phyloP scores from a whole-genome alignment of 2,113 vertebrate genomes.

The Sturnus vulgaris region DNA sequence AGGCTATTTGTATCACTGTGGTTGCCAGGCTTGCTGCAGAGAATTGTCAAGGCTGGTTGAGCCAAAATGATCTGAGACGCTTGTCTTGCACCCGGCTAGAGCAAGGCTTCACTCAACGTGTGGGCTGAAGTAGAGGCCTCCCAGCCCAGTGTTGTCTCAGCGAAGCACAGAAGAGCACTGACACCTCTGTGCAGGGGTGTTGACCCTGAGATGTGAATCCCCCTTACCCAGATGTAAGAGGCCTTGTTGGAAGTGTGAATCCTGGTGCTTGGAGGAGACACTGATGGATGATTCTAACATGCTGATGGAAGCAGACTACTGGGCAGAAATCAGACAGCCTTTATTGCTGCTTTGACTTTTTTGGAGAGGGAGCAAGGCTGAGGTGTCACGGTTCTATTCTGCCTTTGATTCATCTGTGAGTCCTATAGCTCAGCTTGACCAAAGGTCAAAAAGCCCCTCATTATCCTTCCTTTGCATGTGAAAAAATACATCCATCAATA shows the following conservation, averaged over 20 bases:
- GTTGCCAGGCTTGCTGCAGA: background rate
- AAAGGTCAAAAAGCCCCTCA: background rate
- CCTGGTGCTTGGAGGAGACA: background rate
- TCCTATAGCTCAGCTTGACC: background rate
- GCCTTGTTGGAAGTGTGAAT: background rate
- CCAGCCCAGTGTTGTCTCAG: background rate
- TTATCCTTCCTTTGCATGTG: background rate
- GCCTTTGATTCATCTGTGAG: background rate
- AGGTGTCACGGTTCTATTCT: background rate
- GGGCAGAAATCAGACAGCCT: background rate
- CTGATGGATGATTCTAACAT: background rate
- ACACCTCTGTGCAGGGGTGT: background rate
- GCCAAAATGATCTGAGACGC: rapidly evolving
- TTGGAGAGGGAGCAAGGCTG: background rate
- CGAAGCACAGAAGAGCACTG: background rate
- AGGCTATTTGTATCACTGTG: background rate
- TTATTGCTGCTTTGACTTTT: background rate
- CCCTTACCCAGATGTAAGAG: background rate
- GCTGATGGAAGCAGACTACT: background rate
- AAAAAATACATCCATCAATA: background rate
- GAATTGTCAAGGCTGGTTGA: background rate
- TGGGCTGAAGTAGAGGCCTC: background rate
- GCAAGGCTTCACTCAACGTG: background rate
- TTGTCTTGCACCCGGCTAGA: background rate
- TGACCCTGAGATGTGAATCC: background rate